Conservation (phyloP, 2,113 vertebrate species). For the Calypte anna region DNA sequence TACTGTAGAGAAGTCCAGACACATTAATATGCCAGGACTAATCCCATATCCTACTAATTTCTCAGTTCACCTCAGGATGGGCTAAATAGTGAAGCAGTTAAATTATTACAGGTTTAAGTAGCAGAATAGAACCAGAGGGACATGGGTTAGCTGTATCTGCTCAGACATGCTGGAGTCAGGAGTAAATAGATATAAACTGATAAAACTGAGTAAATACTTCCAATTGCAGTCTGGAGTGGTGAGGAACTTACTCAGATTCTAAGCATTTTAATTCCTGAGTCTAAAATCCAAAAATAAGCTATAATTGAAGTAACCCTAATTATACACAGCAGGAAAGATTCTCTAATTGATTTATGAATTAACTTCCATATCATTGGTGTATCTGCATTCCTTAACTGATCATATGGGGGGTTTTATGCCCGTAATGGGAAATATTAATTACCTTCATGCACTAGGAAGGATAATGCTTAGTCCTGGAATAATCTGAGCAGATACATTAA, state of each 20-base stretch:
- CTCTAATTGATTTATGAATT: slow-evolving; percentile 63
- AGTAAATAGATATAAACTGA: background rate
- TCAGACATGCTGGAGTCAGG: background rate
- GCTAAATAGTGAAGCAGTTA: background rate
- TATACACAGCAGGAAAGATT: slow-evolving; percentile 57
- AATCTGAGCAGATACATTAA: slow-evolving; percentile 67
- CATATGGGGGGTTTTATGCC: slow-evolving; percentile 42
- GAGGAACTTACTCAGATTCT: slow-evolving; percentile 37
- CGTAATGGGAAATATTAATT: slow-evolving; percentile 67
- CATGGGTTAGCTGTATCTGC: background rate
- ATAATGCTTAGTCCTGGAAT: slow-evolving; percentile 66
- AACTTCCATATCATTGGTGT: slow-evolving; percentile 22
- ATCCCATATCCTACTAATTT: background rate
- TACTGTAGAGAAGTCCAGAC: background rate
- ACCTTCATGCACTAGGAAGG: slow-evolving; percentile 56
- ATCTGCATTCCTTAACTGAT: slow-evolving; percentile 55
- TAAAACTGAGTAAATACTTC: slow-evolving; percentile 3
- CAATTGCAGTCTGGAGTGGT: background rate
- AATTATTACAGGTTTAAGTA: background rate
- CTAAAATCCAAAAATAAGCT: slow-evolving; percentile 50
- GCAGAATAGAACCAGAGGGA: background rate
- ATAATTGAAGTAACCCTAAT: slow-evolving; percentile 64
- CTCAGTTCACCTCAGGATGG: background rate
- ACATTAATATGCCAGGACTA: background rate
- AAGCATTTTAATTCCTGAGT: slow-evolving; percentile 40